Conservation (phyloP, 2,797 vertebrate species). For the Rallus crepitans region DNA sequence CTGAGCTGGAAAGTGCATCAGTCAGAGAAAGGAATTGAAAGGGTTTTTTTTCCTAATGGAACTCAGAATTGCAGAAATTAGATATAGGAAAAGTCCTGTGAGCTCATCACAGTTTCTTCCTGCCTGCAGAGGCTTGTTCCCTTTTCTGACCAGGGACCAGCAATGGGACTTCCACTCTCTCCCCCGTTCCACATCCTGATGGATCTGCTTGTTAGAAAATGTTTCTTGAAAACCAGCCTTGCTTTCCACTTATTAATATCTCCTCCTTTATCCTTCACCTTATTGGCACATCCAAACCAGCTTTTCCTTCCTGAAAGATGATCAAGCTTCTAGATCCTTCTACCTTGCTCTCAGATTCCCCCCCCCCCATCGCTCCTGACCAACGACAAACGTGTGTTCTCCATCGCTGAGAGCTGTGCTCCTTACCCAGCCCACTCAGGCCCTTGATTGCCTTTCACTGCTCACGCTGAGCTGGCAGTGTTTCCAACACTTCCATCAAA, state of each 20-base stretch:
- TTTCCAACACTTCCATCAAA: not conserved
- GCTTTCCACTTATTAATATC: not conserved
- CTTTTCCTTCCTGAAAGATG: not conserved
- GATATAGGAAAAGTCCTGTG: constrained; percentile 50
- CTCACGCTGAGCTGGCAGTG: not conserved
- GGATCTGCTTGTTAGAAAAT: not conserved
- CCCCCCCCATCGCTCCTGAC: not conserved
- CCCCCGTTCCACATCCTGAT: not conserved
- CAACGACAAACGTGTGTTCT: not conserved
- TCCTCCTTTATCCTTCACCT: not conserved
- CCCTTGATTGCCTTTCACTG: not conserved
- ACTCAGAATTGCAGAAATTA: constrained; percentile 1
- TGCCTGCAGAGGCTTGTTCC: not conserved
- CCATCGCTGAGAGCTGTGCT: not conserved
- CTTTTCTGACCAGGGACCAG: not conserved
- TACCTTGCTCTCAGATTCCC: not conserved
- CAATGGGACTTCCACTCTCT: not conserved
- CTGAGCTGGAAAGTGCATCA: not conserved
- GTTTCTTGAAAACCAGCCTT: not conserved
- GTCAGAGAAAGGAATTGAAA: not conserved
- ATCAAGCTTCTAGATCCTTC: not conserved
- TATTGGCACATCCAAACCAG: not conserved
- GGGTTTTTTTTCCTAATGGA: constrained; percentile 32
- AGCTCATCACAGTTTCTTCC: constrained; percentile 17
- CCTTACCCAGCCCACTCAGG: not conserved